phyloP scores from a whole-genome alignment of 2,888 invertebrate genomes.

The Tetranychus piercei region DNA sequence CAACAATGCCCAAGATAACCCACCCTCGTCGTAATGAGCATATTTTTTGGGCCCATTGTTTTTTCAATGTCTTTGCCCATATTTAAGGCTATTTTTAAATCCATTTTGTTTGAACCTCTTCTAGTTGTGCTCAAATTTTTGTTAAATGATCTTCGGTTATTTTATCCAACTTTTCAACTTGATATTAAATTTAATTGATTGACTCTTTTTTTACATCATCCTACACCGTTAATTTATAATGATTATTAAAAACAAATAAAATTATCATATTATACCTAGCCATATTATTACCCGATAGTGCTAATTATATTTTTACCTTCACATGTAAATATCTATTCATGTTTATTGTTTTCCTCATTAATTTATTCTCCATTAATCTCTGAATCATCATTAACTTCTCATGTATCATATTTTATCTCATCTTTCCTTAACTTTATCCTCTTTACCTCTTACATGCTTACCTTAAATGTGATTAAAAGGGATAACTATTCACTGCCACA shows the following conservation, averaged over 20 bases:
- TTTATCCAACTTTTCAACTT: too few relatives aligned
- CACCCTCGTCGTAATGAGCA: not conserved
- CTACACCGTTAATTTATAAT: too few relatives aligned
- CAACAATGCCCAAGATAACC: not conserved
- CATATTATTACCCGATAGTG: not conserved
- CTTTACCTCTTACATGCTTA: not conserved
- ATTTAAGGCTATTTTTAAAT: not conserved
- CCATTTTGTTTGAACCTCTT: not conserved
- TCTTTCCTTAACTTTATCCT: conserved; percentile 2
- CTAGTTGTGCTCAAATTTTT: not conserved
- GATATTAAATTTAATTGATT: too few relatives aligned
- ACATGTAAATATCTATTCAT: not conserved
- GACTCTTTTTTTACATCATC: too few relatives aligned
- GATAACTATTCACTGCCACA: conserved; percentile 5
- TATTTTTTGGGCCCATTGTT: not conserved
- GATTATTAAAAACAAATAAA: too few relatives aligned
- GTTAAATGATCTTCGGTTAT: too few relatives aligned
- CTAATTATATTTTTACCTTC: not conserved
- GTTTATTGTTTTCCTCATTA: not conserved
- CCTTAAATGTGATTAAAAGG: conserved; percentile 1
- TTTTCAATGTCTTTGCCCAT: not conserved
- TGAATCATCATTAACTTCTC: not conserved
- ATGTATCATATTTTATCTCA: not conserved
- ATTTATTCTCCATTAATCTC: not conserved
- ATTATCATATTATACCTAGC: not conserved